Evolutionary conservation across 2,113 vertebrate species (phyloP), one percentile per base, ranked within the genome.

Genomic region (Australoheros scitulus): DNA sequence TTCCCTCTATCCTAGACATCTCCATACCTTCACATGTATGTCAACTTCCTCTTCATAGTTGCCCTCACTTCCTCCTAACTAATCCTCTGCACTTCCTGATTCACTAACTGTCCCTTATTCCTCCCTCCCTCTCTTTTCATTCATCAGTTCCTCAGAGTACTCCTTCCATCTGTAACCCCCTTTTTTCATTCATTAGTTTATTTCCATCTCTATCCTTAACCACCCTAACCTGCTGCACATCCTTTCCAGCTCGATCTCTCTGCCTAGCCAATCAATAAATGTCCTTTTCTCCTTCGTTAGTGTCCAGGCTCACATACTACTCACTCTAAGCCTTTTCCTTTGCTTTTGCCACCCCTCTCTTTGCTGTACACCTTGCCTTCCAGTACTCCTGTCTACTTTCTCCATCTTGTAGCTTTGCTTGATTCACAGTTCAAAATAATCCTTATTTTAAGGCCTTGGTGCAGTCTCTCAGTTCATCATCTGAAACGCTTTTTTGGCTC

Each of bases 11-110:
- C 61, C 41, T 22, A 41, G 61, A 10, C 36, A 8, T 38, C 61
- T 2, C 18, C n/a, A 0, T 41, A 3, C 13, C 36, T 64, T n/a
- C 36, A 41, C 61, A 41, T 34, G 34, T 15, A 0, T 24, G 61
- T 13, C 61, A 65, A 24, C 13, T 65, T 65, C 61, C 36, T 65
- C 36, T 65, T 15, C 38, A 38, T 65, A 41, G 41, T 7, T 24
- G 36, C 36, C n/a, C n/a, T 41, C n/a, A 41, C 36, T 41, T 65
- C 36, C 61, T 65, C 61, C 22, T 65, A 9, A 65, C 5, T 47
- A 47, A 5, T 47, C n/a, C 0, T 1, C 36, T 65, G 4, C 36
- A 15, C 36, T 43, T 38, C 38, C 36, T 64, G 36, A 65, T 43
- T 65, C 61, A 41, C 22, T 65, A 65, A 43, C 36, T 43, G 14